A percentile compares a stretch with the other conserved stretches of the same genome.
These are phyloP conservation scores for Cardinalis cardinalis DNA, from an alignment of 2,113 vertebrate genomes.

Conservation along the genomic window DNA sequence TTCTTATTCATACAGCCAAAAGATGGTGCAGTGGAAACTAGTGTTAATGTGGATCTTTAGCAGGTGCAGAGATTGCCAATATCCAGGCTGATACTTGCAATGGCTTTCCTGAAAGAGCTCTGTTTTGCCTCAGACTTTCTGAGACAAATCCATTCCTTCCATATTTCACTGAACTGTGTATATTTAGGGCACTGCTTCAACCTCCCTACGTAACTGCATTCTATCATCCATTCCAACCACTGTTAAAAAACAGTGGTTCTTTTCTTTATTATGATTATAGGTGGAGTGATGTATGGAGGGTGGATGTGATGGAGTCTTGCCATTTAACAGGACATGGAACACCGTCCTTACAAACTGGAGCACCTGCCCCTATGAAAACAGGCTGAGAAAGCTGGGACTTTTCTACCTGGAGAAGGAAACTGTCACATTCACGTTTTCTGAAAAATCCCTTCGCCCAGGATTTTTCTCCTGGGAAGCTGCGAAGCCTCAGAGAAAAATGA, in stretches of 20 bases:
- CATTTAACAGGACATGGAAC: neutral
- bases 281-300: neutral
- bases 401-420: neutral
- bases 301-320: neutral
- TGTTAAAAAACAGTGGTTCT: neutral
- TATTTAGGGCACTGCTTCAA: neutral
- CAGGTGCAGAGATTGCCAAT: neutral
- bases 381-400: neutral
- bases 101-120: neutral
- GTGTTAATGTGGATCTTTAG: neutral
- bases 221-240: neutral
- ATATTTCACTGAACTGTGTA: neutral
- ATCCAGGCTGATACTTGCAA: neutral
- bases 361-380: neutral
- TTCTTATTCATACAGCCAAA: neutral
- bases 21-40: neutral
- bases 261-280: neutral
- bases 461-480: too few species aligned
- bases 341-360: neutral
- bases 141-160: slow-evolving; percentile 21
- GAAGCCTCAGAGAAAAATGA: too few species aligned
- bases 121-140: neutral
- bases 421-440: too few species aligned
- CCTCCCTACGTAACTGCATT: neutral
- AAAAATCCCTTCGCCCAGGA: too few species aligned